Evolutionary conservation across 2,113 vertebrate genomes (phyloP), one percentile per base, ranked within the genome.

Genomic region (Anguilla rostrata): DNA sequence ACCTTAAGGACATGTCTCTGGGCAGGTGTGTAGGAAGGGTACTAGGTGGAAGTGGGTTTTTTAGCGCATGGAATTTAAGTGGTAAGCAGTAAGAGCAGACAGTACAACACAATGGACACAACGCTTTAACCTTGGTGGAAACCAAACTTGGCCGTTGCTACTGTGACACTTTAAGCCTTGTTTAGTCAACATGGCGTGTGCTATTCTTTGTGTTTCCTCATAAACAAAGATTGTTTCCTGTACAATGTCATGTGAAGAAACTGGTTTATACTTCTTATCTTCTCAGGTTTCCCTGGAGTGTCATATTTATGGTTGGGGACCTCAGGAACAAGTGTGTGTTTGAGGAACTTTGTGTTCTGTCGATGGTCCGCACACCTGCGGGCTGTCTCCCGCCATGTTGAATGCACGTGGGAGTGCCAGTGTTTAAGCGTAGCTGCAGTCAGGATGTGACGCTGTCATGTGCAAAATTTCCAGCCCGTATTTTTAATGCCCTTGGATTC

Each of bases 171-270:
- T 75, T 92, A 91, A 92, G 91, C 92, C 80, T 56, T 98, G 94
- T 99, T 99, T 97, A 95, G 96, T 90, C 97, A 98, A 99, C 96
- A 99, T 6, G 78, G 91, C 87, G 87, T 90, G 94, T 95, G 95
- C 95, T 96, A 96, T 97, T 96, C 94, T 93, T 94, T 26, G 0
- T 98, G 95, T 99, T 98, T 95, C 89, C 89, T 89, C 89, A 90
- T 95, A 94, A 96, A 94, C 93, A 94, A 90, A 91, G 92, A 93
- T 91, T 94, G 94, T 96, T 95, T 96, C 94, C 94, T 94, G 92
- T 89, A 94, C 94, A 94, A 86, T 91, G 86, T 88, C 89, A 90
- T 90, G 89, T 90, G 90, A 94, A 92, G 90, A 93, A 95, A 95
- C 94, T 87, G 94, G 93, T 94, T 95, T 93, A 90, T 90, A 91